Evolutionary conservation across 2,113 vertebrate species (phyloP).

Genomic region (Carlito syrichta): DNA sequence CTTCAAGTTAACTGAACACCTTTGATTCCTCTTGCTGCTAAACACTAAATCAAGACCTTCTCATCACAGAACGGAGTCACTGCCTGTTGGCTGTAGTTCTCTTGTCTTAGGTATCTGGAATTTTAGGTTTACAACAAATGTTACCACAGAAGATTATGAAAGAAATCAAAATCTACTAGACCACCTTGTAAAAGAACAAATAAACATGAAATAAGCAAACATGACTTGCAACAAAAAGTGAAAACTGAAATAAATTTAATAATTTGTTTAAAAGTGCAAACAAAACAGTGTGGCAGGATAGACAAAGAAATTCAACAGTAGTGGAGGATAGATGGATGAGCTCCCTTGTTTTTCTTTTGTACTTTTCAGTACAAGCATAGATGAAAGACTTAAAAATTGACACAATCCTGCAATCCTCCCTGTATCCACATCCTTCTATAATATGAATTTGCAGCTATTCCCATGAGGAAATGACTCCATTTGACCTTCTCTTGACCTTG

Average conservation of each 20-base stretch:
- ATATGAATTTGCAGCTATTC: neutral
- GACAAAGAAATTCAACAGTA: neutral
- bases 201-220: neutral
- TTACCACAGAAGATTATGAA: neutral
- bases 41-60: neutral
- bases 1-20: too few species aligned
- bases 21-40: neutral
- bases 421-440: neutral
- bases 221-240: neutral
- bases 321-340: neutral
- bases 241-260: neutral
- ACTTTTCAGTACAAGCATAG: neutral
- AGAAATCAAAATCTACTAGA: neutral
- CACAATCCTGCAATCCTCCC: neutral
- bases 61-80: neutral
- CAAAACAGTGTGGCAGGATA: neutral
- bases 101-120: neutral
- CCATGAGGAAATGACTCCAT: neutral
- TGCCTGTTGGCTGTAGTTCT: neutral
- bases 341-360: neutral
- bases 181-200: neutral
- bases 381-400: neutral
- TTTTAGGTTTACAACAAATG: neutral
- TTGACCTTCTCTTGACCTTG: neutral
- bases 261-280: neutral